Percentiles rank a stretch among this genome's conserved stretches.
These are phyloP conservation scores for Eulemur mongoz DNA, from an alignment of 2,797 vertebrate genomes.

Conservation along the genomic window DNA sequence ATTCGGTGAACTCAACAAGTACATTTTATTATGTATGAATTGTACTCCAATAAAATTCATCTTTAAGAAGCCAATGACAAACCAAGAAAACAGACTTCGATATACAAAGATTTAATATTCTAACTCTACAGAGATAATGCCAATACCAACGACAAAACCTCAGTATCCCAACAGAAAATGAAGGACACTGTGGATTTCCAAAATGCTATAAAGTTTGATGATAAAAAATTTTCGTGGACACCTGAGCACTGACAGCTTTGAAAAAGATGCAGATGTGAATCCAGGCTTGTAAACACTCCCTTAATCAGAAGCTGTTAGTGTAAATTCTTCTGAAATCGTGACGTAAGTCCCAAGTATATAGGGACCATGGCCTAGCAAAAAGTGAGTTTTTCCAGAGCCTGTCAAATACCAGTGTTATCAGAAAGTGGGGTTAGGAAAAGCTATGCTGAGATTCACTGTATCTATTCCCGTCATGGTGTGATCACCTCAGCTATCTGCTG, in stretches of 20 bases:
- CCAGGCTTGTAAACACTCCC: not conserved
- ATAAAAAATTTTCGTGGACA: not conserved
- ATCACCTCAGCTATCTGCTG: not conserved
- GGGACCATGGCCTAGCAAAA: not conserved
- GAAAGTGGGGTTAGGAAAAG: not conserved
- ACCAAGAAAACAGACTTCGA: not conserved
- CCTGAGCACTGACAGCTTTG: not conserved
- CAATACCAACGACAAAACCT: not conserved
- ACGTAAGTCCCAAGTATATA: not conserved
- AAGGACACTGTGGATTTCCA: not conserved
- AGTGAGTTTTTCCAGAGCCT: not conserved
- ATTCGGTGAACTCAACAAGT: not conserved
- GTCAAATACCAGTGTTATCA: not conserved
- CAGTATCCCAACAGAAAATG: not conserved
- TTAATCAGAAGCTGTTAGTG: not conserved
- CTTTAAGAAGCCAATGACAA: not conserved
- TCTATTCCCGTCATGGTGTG: not conserved
- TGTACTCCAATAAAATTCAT: not conserved
- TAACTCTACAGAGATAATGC: constrained; percentile 15
- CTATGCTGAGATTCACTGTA: not conserved
- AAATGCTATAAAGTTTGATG: not conserved
- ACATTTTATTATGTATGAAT: not conserved
- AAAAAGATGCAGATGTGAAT: not conserved
- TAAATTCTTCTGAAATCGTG: not conserved
- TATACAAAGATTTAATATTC: not conserved